phyloP scores from a whole-genome alignment of 2,797 vertebrate species.

The Neosilurus hyrtlii region DNA sequence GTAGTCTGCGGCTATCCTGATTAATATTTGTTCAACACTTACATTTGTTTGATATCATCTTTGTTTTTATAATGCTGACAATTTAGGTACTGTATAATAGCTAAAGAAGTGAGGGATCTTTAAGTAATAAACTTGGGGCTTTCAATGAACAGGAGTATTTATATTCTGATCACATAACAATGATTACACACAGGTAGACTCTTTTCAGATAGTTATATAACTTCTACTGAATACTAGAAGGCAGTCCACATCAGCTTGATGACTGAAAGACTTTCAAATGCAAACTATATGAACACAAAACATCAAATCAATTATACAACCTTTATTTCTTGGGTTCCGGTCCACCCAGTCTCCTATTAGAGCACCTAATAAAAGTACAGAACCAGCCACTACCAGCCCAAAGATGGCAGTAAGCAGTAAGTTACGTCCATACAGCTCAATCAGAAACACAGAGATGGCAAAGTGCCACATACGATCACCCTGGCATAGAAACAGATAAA shows the following conservation, averaged over 20 bases:
- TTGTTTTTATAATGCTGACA: not conserved
- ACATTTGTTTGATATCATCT: not conserved
- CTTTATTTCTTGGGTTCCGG: slow-evolving; percentile 81
- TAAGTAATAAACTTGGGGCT: too few species aligned
- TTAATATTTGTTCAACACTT: not conserved
- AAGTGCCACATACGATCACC: slow-evolving; percentile 81
- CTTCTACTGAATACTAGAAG: not conserved
- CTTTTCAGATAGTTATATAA: not conserved
- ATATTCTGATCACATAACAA: not conserved
- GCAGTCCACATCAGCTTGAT: not conserved
- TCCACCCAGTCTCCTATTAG: slow-evolving; percentile 81
- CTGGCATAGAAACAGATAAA: slow-evolving; percentile 58
- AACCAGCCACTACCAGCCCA: slow-evolving; percentile 77
- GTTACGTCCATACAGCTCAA: slow-evolving; percentile 72
- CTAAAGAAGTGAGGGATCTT: not conserved
- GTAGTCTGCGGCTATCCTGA: not conserved
- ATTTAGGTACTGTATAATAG: not conserved
- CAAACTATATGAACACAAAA: slow-evolving; percentile 10
- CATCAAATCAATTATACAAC: slow-evolving; percentile 52
- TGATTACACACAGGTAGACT: not conserved
- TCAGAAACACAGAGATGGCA: slow-evolving; percentile 78
- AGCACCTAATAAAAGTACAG: slow-evolving; percentile 75
- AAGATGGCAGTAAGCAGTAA: slow-evolving; percentile 76
- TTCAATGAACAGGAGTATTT: not conserved
- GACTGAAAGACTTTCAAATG: not conserved